phyloP scores from a whole-genome alignment of 2,888 invertebrate species.

The Drosophila anomalata region DNA sequence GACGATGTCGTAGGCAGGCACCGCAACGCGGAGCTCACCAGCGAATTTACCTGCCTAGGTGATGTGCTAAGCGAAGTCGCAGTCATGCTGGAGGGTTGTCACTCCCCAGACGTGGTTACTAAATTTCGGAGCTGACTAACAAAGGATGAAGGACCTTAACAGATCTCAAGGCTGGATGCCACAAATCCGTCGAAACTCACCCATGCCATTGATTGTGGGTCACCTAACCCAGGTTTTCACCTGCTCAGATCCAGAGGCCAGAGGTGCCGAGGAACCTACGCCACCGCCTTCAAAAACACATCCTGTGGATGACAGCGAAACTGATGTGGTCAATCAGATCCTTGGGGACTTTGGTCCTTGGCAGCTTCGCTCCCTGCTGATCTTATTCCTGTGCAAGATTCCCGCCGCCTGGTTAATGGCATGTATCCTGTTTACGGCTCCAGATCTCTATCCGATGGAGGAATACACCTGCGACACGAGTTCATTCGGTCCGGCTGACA shows the following conservation, averaged over 20 bases:
- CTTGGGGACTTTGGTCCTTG: slow-evolving; percentile 84
- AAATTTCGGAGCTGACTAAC: slow-evolving; percentile 32
- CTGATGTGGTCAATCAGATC: slow-evolving; percentile 75
- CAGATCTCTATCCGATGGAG: slow-evolving; percentile 77
- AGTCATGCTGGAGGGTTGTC: slow-evolving; percentile 62
- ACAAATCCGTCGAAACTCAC: slow-evolving; percentile 41
- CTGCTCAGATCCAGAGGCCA: slow-evolving; percentile 21
- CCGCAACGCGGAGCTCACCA: slow-evolving; percentile 30
- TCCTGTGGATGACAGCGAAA: neutral
- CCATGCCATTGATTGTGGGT: slow-evolving; percentile 29
- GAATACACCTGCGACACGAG: slow-evolving; percentile 75
- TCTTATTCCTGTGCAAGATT: slow-evolving; percentile 84
- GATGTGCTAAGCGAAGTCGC: slow-evolving; percentile 57
- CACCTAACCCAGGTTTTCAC: slow-evolving; percentile 33
- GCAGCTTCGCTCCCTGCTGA: slow-evolving; percentile 83
- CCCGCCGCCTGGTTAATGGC: slow-evolving; percentile 85
- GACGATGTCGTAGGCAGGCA: slow-evolving; percentile 66
- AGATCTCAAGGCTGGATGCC: slow-evolving; percentile 24
- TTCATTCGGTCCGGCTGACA: slow-evolving; percentile 27
- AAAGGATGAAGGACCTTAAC: slow-evolving; percentile 39
- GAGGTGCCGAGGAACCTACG: neutral
- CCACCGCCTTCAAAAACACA: neutral
- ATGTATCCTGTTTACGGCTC: slow-evolving; percentile 84
- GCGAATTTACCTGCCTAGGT: slow-evolving; percentile 46
- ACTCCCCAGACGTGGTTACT: slow-evolving; percentile 54